Conservation (phyloP, 2,888 invertebrate genomes). For the Dynastes grantii region DNA sequence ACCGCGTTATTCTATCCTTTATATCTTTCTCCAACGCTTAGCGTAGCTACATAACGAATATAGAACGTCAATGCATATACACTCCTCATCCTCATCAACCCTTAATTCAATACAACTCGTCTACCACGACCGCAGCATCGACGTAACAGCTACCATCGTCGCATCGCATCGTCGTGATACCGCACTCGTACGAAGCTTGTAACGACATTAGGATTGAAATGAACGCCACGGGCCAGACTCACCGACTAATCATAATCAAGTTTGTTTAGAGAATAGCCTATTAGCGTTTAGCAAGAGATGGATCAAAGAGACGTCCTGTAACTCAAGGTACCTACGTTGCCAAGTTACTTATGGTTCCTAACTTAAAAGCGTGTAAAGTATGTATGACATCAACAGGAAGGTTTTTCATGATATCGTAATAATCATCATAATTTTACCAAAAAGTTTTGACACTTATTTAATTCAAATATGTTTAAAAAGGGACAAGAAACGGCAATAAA, state of each 20-base stretch:
- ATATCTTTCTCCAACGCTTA: conserved; percentile 8
- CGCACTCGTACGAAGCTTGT: conserved; percentile 47
- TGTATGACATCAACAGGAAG: neutral
- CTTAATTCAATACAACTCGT: conserved; percentile 65
- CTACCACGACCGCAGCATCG: conserved; percentile 60
- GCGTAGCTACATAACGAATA: neutral
- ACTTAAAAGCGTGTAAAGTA: neutral
- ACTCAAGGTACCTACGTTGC: conserved; percentile 56
- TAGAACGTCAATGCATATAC: conserved; percentile 1
- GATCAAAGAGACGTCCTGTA: conserved; percentile 62
- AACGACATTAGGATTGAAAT: conserved; percentile 68
- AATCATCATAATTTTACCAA: too few species aligned
- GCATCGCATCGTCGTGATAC: conserved; percentile 58
- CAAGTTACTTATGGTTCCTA: conserved; percentile 52
- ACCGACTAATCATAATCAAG: conserved; percentile 64
- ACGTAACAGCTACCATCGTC: conserved; percentile 53
- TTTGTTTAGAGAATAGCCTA: conserved; percentile 68
- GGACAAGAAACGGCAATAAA: too few species aligned
- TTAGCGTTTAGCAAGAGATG: conserved; percentile 62
- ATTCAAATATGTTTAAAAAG: too few species aligned
- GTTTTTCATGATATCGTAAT: too few species aligned
- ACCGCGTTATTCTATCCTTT: conserved; percentile 2
- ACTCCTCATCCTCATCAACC: conserved; percentile 53
- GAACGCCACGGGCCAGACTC: conserved; percentile 65
- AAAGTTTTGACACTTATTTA: too few species aligned